Base-by-base conservation (phyloP, 2,797 vertebrate species). In the Crocidura indochinensis region DNA sequence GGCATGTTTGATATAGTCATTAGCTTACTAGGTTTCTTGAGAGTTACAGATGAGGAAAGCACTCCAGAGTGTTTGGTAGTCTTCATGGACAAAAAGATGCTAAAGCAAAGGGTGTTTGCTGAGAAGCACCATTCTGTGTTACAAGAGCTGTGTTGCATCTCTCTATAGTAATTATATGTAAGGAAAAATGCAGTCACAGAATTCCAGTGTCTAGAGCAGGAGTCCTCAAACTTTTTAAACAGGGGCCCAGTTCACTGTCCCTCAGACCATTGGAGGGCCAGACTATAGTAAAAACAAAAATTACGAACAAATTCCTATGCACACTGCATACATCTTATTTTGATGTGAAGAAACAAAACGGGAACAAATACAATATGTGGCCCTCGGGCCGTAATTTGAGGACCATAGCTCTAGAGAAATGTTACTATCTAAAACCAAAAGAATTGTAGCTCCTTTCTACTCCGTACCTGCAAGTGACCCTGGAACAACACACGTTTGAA, bases 401-500 rank as follows among this genome's bases (percentile, higher is more conserved):
- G n/a, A n/a, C n/a, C n/a, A n/a, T n/a, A n/a, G n/a, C 92, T 67
- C 47, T 82, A 49, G 65, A 87, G 46, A 89, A 89, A 75, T 38
- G 49, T 62, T 93, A 47, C 46, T 92, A 19, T 72, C 67, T 62
- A 22, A 26, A 82, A 80, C 15, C 22, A n/a, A 92, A 73, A 83
- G 26, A 92, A 72, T 80, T 24, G 24, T 67, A 46, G 60, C 19
- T 60, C 46, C 53, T 8, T 12, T 56, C 46, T 14, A 24, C 3
- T 51, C n/a, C 24, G 10, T 24, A 29, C 26, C 27, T 82, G 44
- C 67, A 62, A 87, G 22, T 73, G 62, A 65, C 24, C 62, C 26
- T 65, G 8, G 62, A 65, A 65, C 62, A 65, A 65, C 62, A 27
- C 26, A 24, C 10, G 27, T 65, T 65, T 65, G 62, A 65, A 65